These are phyloP conservation scores for Thecocarcelia acutangulata DNA, from an alignment of 2,888 invertebrate species.

Conservation along the genomic window DNA sequence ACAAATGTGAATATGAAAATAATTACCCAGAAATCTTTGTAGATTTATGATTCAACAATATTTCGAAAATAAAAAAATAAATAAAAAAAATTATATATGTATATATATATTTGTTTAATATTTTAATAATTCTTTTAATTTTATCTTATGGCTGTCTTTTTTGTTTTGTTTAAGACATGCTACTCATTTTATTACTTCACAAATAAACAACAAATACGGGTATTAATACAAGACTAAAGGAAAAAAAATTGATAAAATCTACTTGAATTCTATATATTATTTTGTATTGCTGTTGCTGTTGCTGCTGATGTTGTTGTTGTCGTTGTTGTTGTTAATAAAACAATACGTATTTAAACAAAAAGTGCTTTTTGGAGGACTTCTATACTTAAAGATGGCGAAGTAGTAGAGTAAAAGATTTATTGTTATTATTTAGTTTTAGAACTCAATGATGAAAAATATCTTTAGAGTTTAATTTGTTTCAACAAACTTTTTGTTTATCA, in stretches of 20 bases:
- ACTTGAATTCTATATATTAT: slow-evolving; percentile 39
- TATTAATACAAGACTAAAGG: slow-evolving; percentile 38
- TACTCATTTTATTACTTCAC: slow-evolving; percentile 62
- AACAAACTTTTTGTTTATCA: slow-evolving; percentile 48
- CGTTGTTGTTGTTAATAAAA: slow-evolving; percentile 17
- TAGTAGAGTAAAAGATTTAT: slow-evolving; percentile 56
- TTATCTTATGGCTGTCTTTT: slow-evolving; percentile 49
- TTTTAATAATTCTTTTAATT: slow-evolving; percentile 48
- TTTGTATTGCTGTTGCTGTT: slow-evolving; percentile 22
- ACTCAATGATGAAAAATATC: slow-evolving; percentile 70
- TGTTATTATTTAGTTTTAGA: slow-evolving; percentile 63
- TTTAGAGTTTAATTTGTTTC: slow-evolving; percentile 57
- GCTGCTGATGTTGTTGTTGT: background rate
- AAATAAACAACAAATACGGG: slow-evolving; percentile 45
- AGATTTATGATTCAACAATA: slow-evolving; percentile 66
- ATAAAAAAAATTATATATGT: no score
- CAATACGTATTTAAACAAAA: slow-evolving; percentile 64
- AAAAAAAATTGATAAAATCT: slow-evolving; percentile 70
- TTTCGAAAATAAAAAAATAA: slow-evolving; percentile 53
- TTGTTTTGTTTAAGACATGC: slow-evolving; percentile 47
- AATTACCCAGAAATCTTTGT: slow-evolving; percentile 65
- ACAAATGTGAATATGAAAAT: slow-evolving; percentile 26
- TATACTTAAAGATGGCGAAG: slow-evolving; percentile 54
- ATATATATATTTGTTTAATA: slow-evolving; percentile 58
- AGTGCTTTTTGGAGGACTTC: slow-evolving; percentile 63